A percentile compares a stretch with the other conserved stretches of the same genome.
Evolutionary conservation across 2,888 invertebrate genomes (phyloP).

Genomic region (Drosophila anomalata): DNA sequence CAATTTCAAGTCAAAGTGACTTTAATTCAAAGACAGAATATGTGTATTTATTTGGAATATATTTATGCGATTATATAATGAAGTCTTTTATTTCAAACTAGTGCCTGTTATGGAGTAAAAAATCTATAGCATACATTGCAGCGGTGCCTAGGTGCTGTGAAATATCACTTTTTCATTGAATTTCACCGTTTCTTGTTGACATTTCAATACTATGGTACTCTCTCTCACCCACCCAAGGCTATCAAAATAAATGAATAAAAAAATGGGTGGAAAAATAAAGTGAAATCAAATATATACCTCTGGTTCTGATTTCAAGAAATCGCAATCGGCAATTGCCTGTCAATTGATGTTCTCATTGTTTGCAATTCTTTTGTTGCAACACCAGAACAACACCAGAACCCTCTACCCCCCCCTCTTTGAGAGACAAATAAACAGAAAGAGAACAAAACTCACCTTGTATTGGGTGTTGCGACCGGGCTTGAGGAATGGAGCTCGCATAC

Average conservation of each 20-base stretch:
- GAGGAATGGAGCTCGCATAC: constrained; percentile 94
- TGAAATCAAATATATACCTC: neutral
- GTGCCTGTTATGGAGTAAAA: no score
- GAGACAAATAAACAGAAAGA: no score
- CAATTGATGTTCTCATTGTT: constrained; percentile 35
- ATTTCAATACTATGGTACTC: neutral
- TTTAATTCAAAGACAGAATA: constrained; percentile 1
- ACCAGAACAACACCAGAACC: neutral
- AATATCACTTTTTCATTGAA: no score
- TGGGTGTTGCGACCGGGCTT: constrained; percentile 97
- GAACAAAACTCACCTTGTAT: constrained; percentile 88
- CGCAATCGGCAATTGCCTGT: constrained; percentile 37
- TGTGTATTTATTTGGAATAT: no score
- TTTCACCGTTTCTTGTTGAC: neutral
- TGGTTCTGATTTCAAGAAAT: constrained; percentile 23
- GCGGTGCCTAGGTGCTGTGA: no score
- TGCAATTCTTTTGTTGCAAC: constrained; percentile 19
- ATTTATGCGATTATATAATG: no score
- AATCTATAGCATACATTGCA: no score
- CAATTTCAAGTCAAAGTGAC: constrained; percentile 22
- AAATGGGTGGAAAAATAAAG: neutral
- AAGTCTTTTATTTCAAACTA: no score
- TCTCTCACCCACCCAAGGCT: neutral
- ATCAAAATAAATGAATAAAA: neutral
- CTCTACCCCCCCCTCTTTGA: no score